Evolutionary conservation across 2,888 invertebrate genomes (phyloP), one percentile per base, ranked within the genome.

Genomic region (Drosophila mettleri): DNA sequence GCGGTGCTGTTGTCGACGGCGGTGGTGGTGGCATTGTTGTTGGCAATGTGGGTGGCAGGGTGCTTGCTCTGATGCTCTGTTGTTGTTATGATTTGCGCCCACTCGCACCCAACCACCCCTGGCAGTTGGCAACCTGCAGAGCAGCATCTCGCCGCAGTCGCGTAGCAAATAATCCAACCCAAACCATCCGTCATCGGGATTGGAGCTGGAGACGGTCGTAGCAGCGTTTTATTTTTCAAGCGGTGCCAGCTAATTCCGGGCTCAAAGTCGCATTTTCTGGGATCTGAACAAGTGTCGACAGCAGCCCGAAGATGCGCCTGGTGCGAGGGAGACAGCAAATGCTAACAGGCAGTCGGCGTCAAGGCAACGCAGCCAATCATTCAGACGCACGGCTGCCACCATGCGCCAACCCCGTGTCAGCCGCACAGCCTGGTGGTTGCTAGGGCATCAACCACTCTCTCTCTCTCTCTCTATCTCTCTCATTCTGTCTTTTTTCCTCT

Each of bases 221-320:
- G 45, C 52, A 75, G 59, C 72, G 78, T 54, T 72, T 59, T 84
- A 75, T 77, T 69, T 78, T 78, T 66, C 69, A 72, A 78, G 69
- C 82, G 86, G 59, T 60, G 67, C 69, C 75, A 86, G 88, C 89
- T 90, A 89, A 89, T 90, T 90, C 88, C 78, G 74, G 86, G 82
- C 90, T 90, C 86, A 90, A 87, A 86, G 88, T 85, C 85, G 86
- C 75, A 73, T 85, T 79, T 85, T 85, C 83, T 78, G 80, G 87
- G 75, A 87, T 86, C 84, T 88, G 74, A 46, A 74, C 79, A 85
- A 85, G 85, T 85, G 85, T 72, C 69, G 70, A 71, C 48, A 27
- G 46, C 46, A 45, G 60, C 54, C 61, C 43, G 51, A 45, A 72
- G 78, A 64, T 70, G 64, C 51, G 43, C 34, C 48, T 29, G 49